A percentile compares a stretch with the other conserved stretches of the same genome.
phyloP scores from a whole-genome alignment of 2,888 invertebrate genomes.

The Coenonympha glycerion region DNA sequence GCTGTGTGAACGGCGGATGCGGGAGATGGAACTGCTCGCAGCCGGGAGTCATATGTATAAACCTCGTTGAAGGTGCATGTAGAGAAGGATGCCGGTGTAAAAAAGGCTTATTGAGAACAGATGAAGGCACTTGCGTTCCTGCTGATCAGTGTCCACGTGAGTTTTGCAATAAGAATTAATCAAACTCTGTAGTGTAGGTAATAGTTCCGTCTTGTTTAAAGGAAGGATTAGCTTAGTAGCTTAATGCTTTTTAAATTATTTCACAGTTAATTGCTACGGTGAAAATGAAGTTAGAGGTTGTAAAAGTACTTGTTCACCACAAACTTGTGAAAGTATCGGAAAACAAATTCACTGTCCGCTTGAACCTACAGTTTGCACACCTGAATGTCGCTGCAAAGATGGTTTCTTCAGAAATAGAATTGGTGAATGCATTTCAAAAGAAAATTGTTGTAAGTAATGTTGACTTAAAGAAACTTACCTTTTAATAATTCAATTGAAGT shows the following conservation, averaged over 20 bases:
- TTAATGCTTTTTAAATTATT: no score
- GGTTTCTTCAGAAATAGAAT: slow-evolving; percentile 35
- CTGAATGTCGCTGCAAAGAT: slow-evolving; percentile 37
- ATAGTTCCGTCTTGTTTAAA: no score
- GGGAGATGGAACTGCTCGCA: slow-evolving; percentile 36
- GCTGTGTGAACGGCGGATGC: slow-evolving; percentile 32
- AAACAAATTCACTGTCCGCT: slow-evolving; percentile 25
- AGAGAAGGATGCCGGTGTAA: slow-evolving; percentile 32
- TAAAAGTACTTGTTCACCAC: slow-evolving; percentile 15
- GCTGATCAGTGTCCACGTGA: slow-evolving; percentile 34
- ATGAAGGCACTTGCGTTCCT: slow-evolving; percentile 29
- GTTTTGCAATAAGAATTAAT: slow-evolving; percentile 14
- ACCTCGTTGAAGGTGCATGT: slow-evolving; percentile 17
- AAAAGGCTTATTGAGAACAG: slow-evolving; percentile 25
- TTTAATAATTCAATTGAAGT: no score
- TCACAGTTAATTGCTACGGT: background rate
- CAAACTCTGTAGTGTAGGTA: no score
- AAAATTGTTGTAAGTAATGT: slow-evolving; percentile 37
- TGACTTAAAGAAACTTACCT: no score
- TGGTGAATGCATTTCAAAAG: slow-evolving; percentile 31
- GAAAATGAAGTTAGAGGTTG: slow-evolving; percentile 1
- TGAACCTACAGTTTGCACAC: slow-evolving; percentile 20
- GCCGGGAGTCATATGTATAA: slow-evolving; percentile 29
- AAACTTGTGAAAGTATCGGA: slow-evolving; percentile 34
- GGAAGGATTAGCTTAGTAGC: no score